Evolutionary conservation across 2,888 invertebrate species (phyloP), one percentile per base, ranked within the genome.

Genomic region (Hydroisotoma schaefferi): DNA sequence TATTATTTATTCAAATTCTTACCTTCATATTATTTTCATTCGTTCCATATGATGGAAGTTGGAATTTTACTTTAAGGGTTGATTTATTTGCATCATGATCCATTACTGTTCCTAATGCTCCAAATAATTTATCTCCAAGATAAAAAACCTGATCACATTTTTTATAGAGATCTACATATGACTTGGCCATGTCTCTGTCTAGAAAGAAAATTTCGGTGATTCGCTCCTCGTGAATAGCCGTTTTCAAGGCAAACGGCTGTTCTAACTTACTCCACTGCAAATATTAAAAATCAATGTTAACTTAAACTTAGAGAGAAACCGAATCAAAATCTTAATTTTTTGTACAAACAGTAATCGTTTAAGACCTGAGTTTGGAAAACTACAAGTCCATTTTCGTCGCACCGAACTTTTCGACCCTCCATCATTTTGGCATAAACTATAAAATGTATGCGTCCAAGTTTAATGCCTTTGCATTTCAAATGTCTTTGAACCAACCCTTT

Each of bases 401-500:
- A 83, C 1, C 78, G 74, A 68, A 84, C 84, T 74, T 82, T 83
- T 54, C 81, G 77, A 65, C 94, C 94, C 73, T 82, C 82, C 74
- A 90, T 81, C 57, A 85, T 83, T 47, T 83, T 81, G 0, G 87
- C 90, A 73, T 87, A 84, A 1, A 94, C 78, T 18, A 80, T 66
- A 10, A 78, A 68, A 12, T 82, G 79, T 8, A 84, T 84, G 15
- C 83, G 80, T 0, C 87, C 87, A 49, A 90, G 80, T 62, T 88
- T 84, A 8, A 95, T 87, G 0, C 94, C 94, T 75, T 88, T 83
- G 37, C 88, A 83, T 61, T 80, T 82, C 76, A 82, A 81, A 73
- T 88, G 78, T 25, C 67, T 60, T 8, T 69, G 63, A 1, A 59
- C 44, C 10, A 72, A 40, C 5, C 56, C 60, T 43, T 72, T 66